Base-by-base conservation (phyloP, 2,797 vertebrate genomes). In the Macropodus opercularis region DNA sequence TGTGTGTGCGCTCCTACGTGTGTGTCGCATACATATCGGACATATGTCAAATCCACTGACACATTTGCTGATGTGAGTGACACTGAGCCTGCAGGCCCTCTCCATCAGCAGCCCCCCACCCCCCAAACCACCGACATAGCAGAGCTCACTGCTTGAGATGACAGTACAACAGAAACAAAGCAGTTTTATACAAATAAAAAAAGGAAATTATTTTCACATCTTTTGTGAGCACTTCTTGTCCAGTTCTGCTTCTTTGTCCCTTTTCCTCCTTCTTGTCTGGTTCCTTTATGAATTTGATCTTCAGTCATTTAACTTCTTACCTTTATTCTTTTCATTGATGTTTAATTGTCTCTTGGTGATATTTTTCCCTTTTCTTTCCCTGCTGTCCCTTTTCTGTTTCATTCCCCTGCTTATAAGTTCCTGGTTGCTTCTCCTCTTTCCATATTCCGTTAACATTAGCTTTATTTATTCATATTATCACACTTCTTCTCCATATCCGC, bases 11-110 rank as follows among this genome's bases (percentile, higher is more conserved):
- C 57, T 47, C 62, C 53, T 63, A 49, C 61, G 55, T 71, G 79
- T 69, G 67, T 75, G 66, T 73, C 77, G 79, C 74, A 68, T 69
- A 72, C 47, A 75, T 75, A 80, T 80, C 77, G 71, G 77, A 84
- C 77, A 72, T 72, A 64, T 79, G 86, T 85, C 88, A 89, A 63
- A 71, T 75, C 77, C 72, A 84, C 68, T 88, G 88, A 86, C 79
- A 85, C 75, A 51, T 77, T 42, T 77, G 79, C 72, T 84, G 73
- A 89, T 87, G 81, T 87, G 81, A 85, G 66, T 86, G 80, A 81
- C 84, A 70, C 58, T n/a, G 56, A 72, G 85, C 82, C 85, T 80
- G 72, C 78, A 63, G 84, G 83, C 77, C 56, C 19, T 69, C 57
- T 64, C 71, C 57, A 42, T 55, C 42, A 44, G n/a, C n/a, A n/a